Percentiles rank a stretch among this genome's conserved stretches.
Conservation (phyloP, 2,797 vertebrate genomes). For the Lepilemur ruficaudatus region DNA sequence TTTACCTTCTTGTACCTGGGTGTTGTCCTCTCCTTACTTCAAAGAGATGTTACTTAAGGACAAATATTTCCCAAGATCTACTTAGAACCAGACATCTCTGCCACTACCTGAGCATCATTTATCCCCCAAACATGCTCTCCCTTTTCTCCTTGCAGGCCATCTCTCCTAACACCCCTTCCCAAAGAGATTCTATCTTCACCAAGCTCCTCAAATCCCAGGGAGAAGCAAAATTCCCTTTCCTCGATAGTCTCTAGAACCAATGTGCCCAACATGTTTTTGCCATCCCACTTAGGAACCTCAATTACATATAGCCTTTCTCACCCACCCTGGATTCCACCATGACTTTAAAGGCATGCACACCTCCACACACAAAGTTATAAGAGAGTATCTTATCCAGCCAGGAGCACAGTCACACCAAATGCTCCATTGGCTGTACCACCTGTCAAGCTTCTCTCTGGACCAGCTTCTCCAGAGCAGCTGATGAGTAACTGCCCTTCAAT, state of each 20-base stretch:
- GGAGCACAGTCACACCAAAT: not conserved
- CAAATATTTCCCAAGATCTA: not conserved
- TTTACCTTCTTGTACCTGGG: not conserved
- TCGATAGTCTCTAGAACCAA: not conserved
- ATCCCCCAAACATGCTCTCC: not conserved
- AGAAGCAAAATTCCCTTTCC: slow-evolving; percentile 19
- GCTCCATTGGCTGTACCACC: slow-evolving; percentile 15
- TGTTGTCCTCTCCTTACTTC: not conserved
- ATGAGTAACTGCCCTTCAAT: slow-evolving; percentile 17
- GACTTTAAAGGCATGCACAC: not conserved
- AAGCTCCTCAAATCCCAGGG: not conserved
- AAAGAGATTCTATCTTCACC: not conserved
- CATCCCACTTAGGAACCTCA: not conserved
- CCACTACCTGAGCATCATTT: not conserved
- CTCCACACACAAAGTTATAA: not conserved
- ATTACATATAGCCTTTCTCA: not conserved
- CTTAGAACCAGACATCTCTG: not conserved
- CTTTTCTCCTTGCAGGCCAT: not conserved
- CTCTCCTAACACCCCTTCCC: not conserved
- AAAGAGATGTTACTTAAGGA: not conserved
- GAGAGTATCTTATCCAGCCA: not conserved
- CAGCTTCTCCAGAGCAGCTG: slow-evolving; percentile 3
- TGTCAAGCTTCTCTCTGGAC: slow-evolving; percentile 9
- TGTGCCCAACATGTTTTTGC: not conserved
- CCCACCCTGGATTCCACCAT: not conserved